These are phyloP conservation scores for Brachyptera putata DNA, from an alignment of 2,888 invertebrate species.

Conservation along the genomic window DNA sequence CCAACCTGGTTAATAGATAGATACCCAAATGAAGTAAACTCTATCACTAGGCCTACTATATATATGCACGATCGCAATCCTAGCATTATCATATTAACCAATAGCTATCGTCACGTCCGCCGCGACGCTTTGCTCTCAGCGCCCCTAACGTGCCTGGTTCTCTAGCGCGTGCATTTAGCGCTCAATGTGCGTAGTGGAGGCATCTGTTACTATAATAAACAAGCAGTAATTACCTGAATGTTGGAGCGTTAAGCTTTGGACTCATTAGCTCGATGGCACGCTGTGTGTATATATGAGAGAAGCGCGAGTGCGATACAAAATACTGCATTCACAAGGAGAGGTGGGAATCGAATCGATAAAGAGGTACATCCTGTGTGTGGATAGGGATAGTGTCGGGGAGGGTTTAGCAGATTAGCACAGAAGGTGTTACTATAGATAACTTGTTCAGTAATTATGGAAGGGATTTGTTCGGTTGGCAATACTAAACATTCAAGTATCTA, in stretches of 20 bases:
- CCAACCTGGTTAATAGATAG: no score
- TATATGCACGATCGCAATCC: no score
- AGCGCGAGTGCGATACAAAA: not conserved
- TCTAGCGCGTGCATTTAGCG: no score
- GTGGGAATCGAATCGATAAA: slow-evolving; percentile 8
- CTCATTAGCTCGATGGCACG: slow-evolving; percentile 24
- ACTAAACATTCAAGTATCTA: no score
- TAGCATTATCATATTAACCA: no score
- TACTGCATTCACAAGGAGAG: not conserved
- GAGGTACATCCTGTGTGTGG: not conserved
- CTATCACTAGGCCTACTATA: no score
- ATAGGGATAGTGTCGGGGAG: not conserved
- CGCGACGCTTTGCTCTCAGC: no score
- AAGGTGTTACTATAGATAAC: slow-evolving; percentile 15
- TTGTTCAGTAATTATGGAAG: slow-evolving; percentile 3
- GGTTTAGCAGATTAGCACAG: slow-evolving; percentile 6
- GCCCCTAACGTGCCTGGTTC: no score
- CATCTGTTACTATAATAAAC: slow-evolving; percentile 27
- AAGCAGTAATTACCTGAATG: slow-evolving; percentile 25
- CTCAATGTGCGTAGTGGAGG: no score
- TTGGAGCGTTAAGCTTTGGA: slow-evolving; percentile 17
- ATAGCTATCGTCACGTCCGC: no score
- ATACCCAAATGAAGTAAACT: no score
- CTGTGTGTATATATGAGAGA: not conserved
- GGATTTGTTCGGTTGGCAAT: not conserved